Evolutionary conservation across 2,888 invertebrate genomes (phyloP), one percentile per base, ranked within the genome.

Genomic region (Kryphioiulus occultus): DNA sequence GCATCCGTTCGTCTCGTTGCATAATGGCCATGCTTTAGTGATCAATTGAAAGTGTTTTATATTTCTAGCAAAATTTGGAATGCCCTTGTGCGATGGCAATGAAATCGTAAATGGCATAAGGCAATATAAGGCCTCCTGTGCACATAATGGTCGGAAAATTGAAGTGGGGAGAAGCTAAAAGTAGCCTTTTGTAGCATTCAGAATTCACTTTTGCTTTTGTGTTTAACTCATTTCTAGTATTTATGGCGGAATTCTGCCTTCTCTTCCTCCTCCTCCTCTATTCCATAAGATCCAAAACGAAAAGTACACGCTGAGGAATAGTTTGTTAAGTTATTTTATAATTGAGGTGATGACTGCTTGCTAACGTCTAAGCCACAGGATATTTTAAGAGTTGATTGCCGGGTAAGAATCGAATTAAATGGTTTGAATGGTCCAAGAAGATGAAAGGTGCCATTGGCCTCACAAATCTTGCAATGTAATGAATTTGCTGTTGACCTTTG

Each of bases 81-180:
- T 68, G 68, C 68, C 68, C 68, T 68, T 68, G 68, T 68, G 68
- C 22, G 7, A 26, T 68, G 68, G 26, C n/a, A 68, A 68, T 68
- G 68, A 68, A 53, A 53, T 53, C 0, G 53, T n/a, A 68, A 68
- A 68, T 68, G 22, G 22, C 26, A 26, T 26, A 68, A 68, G 68
- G 26, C 26, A 15, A 44, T 12, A 44, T 26, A 26, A 68, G 68
- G 68, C 68, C 68, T 68, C 26, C 68, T 68, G 68, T 26, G 68
- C 68, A 68, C 68, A 68, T 68, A 68, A 68, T 68, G 26, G 68
- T 68, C 68, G 7, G 68, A 68, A 68, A 68, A 68, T 68, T 68
- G 68, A 68, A 68, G 68, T 68, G 68, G 68, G 68, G 68, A 68
- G 68, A 68, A 68, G 68, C 68, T n/a, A 68, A 68, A 68, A 68